Evolutionary conservation across 2,888 invertebrate genomes (phyloP), one percentile per base, ranked within the genome.

Genomic region (Salpingus planirostris): DNA sequence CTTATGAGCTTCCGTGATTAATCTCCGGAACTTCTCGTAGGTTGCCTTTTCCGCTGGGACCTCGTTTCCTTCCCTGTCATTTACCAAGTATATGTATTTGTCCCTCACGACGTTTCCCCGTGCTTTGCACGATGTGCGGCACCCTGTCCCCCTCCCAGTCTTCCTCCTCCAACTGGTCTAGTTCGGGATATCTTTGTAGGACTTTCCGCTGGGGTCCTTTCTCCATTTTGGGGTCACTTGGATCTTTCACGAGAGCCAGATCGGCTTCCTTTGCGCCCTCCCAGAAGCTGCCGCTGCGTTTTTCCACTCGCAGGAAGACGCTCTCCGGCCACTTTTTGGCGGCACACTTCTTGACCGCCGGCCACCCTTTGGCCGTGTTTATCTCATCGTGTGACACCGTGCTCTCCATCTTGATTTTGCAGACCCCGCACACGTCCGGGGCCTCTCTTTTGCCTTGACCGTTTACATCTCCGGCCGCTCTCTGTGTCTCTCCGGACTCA

Each of bases 71-170:
- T n/a, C n/a, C n/a, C n/a, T n/a, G n/a, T n/a, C n/a, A n/a, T n/a
- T n/a, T n/a, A n/a, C n/a, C n/a, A 25, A 25, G 5, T 13, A 13
- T 13, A 7, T 18, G 8, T 25, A 25, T 14, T 25, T 25, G 7
- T 25, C 25, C 14, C 25, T 25, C 6, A 25, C 14, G 25, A 13
- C 25, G 14, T 25, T 25, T 25, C 25, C 25, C 7, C n/a, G 13
- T 2, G n/a, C 14, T 11, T 25, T 25, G 14, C 25, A 25, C 25
- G 5, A 25, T 25, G 12, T 25, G 25, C 12, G 25, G 25, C 13
- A 14, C 25, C 14, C 25, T n/a, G n/a, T 25, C 14, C 14, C 13
- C 14, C 5, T n/a, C n/a, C 25, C 25, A 25, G 10, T 25, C 25
- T 8, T 25, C 14, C 6, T 13, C 12, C 7, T 13, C 12, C 6